Evolutionary conservation across 2,888 invertebrate species (phyloP).

Genomic region (Notocelia uddmanniana): DNA sequence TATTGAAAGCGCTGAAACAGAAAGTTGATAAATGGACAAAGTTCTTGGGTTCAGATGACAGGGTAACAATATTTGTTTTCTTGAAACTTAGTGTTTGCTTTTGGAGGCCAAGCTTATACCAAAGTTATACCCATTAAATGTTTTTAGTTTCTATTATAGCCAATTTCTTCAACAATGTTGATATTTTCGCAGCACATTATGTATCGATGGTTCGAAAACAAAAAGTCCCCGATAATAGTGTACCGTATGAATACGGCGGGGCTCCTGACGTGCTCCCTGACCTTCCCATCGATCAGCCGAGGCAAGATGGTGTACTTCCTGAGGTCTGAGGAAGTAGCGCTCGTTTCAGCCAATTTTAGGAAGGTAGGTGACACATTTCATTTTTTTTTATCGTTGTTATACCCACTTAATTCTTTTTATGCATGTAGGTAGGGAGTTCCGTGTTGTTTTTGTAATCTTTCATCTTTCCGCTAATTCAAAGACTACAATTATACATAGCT

Average conservation of each 20-base stretch:
- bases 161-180: too few relatives aligned
- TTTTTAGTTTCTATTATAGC: too few relatives aligned
- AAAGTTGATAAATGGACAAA: slow-evolving; percentile 96
- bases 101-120: too few relatives aligned
- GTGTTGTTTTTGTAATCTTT: too few relatives aligned
- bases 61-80: slow-evolving; percentile 74
- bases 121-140: too few relatives aligned
- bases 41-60: slow-evolving; percentile 91
- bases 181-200: slow-evolving; percentile 69
- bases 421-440: too few relatives aligned
- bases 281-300: slow-evolving; percentile 87
- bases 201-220: slow-evolving; percentile 70
- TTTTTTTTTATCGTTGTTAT: too few relatives aligned
- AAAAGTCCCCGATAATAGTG: slow-evolving; percentile 80
- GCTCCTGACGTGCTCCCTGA: slow-evolving; percentile 87
- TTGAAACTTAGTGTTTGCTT: too few relatives aligned
- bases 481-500: too few relatives aligned
- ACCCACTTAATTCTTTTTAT: too few relatives aligned
- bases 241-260: slow-evolving; percentile 88
- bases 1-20: slow-evolving; percentile 90
- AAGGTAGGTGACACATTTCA: slow-evolving; percentile 57
- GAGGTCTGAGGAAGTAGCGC: slow-evolving; percentile 86
- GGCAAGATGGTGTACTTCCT: slow-evolving; percentile 92
- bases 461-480: too few relatives aligned
- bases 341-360: slow-evolving; percentile 87